Percentiles rank a stretch among this genome's conserved stretches.
phyloP scores from a whole-genome alignment of 2,888 invertebrate species.

The Chloroclystis v-ata region DNA sequence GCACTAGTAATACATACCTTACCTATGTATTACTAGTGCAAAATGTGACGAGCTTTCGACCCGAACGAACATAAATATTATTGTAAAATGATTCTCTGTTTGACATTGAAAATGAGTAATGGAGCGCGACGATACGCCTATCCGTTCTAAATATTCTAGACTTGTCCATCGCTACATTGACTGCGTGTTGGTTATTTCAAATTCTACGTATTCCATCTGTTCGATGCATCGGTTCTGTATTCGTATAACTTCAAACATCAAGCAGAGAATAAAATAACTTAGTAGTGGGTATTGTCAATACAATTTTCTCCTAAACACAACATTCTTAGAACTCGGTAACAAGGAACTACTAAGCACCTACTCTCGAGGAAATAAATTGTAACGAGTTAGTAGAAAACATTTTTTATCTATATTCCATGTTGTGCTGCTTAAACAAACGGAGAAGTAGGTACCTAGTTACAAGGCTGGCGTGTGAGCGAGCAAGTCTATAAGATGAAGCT shows the following conservation, averaged over 20 bases:
- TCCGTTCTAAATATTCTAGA: conserved; percentile 25
- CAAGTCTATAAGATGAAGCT: no score
- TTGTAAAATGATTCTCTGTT: background rate
- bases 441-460: background rate
- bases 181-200: conserved; percentile 8
- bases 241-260: no score
- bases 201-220: conserved; percentile 4
- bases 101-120: conserved; percentile 57
- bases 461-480: background rate
- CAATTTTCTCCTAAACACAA: no score
- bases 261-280: no score
- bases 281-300: no score
- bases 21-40: no score
- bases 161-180: conserved; percentile 11
- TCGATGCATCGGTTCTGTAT: background rate
- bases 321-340: background rate
- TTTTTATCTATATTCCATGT: background rate
- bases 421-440: background rate
- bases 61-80: background rate
- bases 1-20: no score
- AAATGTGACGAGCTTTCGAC: no score
- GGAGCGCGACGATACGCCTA: conserved; percentile 45
- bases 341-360: background rate
- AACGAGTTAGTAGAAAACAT: no score
- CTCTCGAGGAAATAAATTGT: no score